Evolutionary conservation across 2,113 vertebrate genomes (phyloP).

Genomic region (Globicephala melas): DNA sequence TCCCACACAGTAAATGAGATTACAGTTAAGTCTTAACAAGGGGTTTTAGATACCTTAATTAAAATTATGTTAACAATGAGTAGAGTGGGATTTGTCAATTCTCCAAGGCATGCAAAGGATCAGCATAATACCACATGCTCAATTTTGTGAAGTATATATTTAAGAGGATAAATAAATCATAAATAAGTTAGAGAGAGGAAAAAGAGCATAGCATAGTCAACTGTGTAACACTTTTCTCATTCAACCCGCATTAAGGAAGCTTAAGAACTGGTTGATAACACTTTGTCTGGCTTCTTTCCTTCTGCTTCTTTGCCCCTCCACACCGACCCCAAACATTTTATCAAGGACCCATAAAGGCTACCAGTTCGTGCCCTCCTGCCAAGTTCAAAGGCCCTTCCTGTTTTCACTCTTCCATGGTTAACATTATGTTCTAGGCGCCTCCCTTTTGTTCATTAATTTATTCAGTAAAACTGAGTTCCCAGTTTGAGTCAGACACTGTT

Average conservation of each 20-base stretch:
- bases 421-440: background rate
- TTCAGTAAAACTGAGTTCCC: background rate
- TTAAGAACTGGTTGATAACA: background rate
- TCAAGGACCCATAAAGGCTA: background rate
- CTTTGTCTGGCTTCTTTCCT: background rate
- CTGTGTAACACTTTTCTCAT: background rate
- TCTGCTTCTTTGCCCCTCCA: background rate
- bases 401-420: background rate
- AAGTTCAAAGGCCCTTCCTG: background rate
- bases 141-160: slow-evolving; percentile 22
- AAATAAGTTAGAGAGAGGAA: background rate
- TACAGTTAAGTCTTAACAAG: slow-evolving; percentile 32
- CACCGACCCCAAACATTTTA: background rate
- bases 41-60: slow-evolving; percentile 23
- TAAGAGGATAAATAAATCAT: slow-evolving; percentile 46
- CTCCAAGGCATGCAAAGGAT: background rate
- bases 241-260: background rate
- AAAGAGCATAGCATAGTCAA: background rate
- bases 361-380: background rate
- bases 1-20: slow-evolving; percentile 33
- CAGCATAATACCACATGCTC: background rate
- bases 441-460: background rate
- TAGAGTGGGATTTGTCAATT: slow-evolving; percentile 13
- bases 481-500: background rate
- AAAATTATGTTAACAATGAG: slow-evolving; percentile 47